Conservation (phyloP, 2,113 vertebrate species). For the Oreocharis arfaki region DNA sequence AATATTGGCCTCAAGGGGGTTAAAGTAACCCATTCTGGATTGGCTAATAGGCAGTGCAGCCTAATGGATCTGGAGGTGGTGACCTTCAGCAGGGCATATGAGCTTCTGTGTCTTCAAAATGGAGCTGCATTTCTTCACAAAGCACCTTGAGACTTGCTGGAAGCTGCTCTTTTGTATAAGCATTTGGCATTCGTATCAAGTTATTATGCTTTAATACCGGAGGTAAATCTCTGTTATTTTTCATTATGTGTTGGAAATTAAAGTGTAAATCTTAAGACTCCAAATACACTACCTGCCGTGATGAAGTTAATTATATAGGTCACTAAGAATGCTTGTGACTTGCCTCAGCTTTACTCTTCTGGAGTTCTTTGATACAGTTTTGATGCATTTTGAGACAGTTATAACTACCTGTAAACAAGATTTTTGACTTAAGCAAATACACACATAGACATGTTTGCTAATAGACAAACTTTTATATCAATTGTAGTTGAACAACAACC, state of each 20-base stretch:
- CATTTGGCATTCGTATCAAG: not conserved
- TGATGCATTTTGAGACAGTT: not conserved
- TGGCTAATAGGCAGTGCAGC: not conserved
- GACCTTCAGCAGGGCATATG: not conserved
- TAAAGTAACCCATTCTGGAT: not conserved
- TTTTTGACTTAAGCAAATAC: not conserved
- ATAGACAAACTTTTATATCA: not conserved
- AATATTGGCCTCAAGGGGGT: not conserved
- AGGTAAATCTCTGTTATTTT: not conserved
- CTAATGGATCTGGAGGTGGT: not conserved
- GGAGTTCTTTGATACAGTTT: not conserved
- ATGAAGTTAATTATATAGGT: not conserved
- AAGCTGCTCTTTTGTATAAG: not conserved
- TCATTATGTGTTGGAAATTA: not conserved
- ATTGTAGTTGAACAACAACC: constrained; percentile 76
- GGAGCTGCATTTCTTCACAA: not conserved
- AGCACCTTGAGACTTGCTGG: not conserved
- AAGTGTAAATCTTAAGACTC: not conserved
- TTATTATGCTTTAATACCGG: not conserved
- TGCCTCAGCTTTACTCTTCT: not conserved
- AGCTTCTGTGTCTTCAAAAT: not conserved
- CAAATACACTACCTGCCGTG: not conserved
- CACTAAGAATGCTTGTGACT: not conserved
- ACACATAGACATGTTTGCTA: not conserved
- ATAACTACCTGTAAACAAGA: not conserved